Percentiles rank a stretch among this genome's conserved stretches.
These are phyloP conservation scores for Sarcophaga rosellei DNA, from an alignment of 2,888 invertebrate genomes.

Conservation along the genomic window DNA sequence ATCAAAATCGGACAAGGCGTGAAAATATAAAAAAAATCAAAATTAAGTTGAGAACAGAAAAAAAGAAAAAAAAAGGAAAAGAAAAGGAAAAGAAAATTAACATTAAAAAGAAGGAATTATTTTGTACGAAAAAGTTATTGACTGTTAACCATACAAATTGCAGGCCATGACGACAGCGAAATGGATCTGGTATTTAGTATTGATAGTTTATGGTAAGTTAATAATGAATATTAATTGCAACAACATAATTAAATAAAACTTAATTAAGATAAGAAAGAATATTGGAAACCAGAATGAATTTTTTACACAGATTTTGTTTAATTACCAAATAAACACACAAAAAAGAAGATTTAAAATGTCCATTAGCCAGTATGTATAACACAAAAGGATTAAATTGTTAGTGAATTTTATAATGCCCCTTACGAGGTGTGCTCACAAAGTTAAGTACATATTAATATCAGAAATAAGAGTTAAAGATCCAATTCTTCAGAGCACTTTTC, in stretches of 20 bases:
- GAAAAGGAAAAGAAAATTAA: constrained; percentile 8
- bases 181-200: constrained; percentile 75
- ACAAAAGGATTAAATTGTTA: no score
- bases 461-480: no score
- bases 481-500: no score
- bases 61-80: constrained; percentile 35
- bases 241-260: not conserved
- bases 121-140: constrained; percentile 8
- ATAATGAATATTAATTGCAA: no score
- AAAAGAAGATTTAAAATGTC: constrained; percentile 54
- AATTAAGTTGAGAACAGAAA: constrained; percentile 24
- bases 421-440: no score
- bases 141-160: constrained; percentile 40
- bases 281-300: constrained; percentile 17
- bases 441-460: no score
- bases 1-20: constrained; percentile 22
- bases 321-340: constrained; percentile 28
- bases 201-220: constrained; percentile 76
- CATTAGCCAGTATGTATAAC: not conserved
- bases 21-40: constrained; percentile 35
- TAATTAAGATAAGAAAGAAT: constrained; percentile 6
- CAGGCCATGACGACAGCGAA: constrained; percentile 77
- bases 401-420: no score
- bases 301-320: no score
- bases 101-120: not conserved